Base-by-base conservation (phyloP, 2,113 vertebrate genomes). In the Rattus rattus region DNA sequence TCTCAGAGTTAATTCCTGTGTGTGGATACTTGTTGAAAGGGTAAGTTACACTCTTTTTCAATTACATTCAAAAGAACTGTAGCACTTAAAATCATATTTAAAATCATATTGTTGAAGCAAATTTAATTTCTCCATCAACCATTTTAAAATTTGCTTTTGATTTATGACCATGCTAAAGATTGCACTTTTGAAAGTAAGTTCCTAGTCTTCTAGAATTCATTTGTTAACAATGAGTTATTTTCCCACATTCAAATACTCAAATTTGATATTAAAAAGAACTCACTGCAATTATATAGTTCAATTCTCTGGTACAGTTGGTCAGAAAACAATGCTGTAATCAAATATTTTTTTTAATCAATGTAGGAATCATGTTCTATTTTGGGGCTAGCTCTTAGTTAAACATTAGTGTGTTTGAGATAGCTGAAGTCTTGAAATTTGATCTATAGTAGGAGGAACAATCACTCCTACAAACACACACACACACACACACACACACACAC, bases 111-210 rank as follows among this genome's bases (percentile, higher is more conserved):
- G 17, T 90, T 61, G 24, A 94, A 96, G 52, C 5, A 89, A 92
- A n/a, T 79, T 85, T 87, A 90, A 87, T 52, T 86, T 94, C 52
- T 90, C 24, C 63, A 91, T 79, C 49, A 90, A 17, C 39, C 22
- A 85, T 65, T 88, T 90, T 76, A n/a, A 88, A 92, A 87, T 5
- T 86, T 70, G 20, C 20, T 76, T 94, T 95, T 95, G 92, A 69
- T 94, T 13, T 39, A 88, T 88, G 85, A 92, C 90, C 54, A 59
- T 76, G 22, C 24, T 30, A 56, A 30, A 24, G 67, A 90, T 49
- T 28, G 72, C 47, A 77, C 20, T 77, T 94, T 75, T 36, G 36
- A 93, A 93, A n/a, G 8, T 93, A 77, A 59, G 85, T 85, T 88
- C 9, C 79, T 43, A 26, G 47, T 52, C n/a, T 93, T 77, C 26